phyloP scores from a whole-genome alignment of 1,140 invertebrate genomes.

The Anoplophora glabripennis region DNA sequence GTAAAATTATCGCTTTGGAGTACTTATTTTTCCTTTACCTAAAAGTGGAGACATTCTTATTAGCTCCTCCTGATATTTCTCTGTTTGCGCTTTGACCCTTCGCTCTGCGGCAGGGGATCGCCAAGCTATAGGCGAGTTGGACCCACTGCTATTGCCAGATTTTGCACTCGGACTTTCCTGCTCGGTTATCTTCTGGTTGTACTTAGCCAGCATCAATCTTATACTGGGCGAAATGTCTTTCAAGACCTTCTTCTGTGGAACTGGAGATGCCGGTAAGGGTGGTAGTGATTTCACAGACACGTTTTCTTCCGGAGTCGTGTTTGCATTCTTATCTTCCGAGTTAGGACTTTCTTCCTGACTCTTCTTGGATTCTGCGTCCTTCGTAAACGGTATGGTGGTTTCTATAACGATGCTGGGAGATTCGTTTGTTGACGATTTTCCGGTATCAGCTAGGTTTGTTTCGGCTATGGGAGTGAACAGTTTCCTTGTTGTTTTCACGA shows the following conservation, averaged over 20 bases:
- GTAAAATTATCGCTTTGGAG: too few relatives aligned
- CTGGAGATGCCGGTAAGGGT: slow-evolving; percentile 57
- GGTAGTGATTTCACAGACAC: slow-evolving; percentile 41
- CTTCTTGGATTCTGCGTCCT: too few relatives aligned
- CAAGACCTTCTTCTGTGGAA: slow-evolving; percentile 49
- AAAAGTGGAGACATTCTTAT: slow-evolving; percentile 31
- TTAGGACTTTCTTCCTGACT: neutral
- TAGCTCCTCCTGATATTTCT: slow-evolving; percentile 56
- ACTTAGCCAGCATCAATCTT: slow-evolving; percentile 64
- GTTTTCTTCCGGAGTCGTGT: neutral
- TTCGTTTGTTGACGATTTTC: too few relatives aligned
- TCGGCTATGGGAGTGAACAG: slow-evolving; percentile 67
- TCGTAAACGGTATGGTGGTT: too few relatives aligned
- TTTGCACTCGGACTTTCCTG: slow-evolving; percentile 37
- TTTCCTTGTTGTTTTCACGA: slow-evolving; percentile 74
- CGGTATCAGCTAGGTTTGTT: slow-evolving; percentile 25
- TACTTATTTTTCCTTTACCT: slow-evolving; percentile 31
- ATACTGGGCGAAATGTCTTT: slow-evolving; percentile 66
- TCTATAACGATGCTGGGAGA: too few relatives aligned
- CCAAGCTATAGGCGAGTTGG: slow-evolving; percentile 58
- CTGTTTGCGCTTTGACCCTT: slow-evolving; percentile 55
- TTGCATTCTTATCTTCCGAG: neutral
- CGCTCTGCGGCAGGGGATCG: slow-evolving; percentile 58
- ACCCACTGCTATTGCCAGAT: slow-evolving; percentile 55
- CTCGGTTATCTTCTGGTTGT: slow-evolving; percentile 52